phyloP scores from a whole-genome alignment of 1,140 invertebrate species.

The Orchestia grillus region DNA sequence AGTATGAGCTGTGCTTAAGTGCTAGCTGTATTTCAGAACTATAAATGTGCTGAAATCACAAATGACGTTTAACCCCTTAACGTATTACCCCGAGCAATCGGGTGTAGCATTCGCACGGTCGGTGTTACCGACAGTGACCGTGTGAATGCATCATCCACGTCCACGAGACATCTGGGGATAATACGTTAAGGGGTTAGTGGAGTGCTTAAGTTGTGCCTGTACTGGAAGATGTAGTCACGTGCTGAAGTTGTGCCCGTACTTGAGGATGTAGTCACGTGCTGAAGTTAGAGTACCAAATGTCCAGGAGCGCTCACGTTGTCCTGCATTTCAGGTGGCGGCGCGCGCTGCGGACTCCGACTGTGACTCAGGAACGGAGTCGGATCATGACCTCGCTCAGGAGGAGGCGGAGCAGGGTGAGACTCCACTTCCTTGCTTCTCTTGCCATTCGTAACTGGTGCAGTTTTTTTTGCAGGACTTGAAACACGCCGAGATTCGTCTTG shows the following conservation, averaged over 20 bases:
- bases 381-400: slow-evolving; percentile 67
- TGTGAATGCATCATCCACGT: no score
- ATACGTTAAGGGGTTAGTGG: no score
- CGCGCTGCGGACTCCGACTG: slow-evolving; percentile 63
- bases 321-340: slow-evolving; percentile 19
- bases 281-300: not conserved
- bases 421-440: not conserved
- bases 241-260: not conserved
- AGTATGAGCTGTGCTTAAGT: no score
- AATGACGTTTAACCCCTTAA: no score
- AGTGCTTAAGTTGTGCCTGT: not conserved
- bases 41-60: no score
- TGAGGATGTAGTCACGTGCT: not conserved
- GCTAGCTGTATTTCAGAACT: no score
- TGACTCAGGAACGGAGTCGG: slow-evolving; percentile 68
- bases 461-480: not conserved
- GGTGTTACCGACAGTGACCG: no score
- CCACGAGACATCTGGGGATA: no score
- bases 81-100: no score
- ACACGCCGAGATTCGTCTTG: not conserved
- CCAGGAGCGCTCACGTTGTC: not conserved
- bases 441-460: not conserved
- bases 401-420: slow-evolving; percentile 64
- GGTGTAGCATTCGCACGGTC: no score
- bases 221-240: not conserved